phyloP scores from a whole-genome alignment of 2,113 vertebrate species.

The Aepyceros melampus region DNA sequence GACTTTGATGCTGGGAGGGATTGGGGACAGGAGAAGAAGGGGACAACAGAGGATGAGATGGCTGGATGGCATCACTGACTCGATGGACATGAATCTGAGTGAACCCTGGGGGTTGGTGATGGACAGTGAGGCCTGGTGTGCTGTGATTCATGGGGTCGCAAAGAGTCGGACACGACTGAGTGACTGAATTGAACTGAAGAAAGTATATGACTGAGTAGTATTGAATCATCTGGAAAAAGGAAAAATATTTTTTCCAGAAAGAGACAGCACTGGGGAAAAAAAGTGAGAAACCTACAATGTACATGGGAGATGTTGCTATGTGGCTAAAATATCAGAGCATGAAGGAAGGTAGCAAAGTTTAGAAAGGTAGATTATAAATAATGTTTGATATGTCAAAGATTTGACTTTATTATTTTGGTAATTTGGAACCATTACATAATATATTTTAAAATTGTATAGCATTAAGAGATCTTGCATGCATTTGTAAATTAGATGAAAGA shows the following conservation, averaged over 20 bases:
- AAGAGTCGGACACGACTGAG: too few relatives aligned
- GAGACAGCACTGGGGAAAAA: not conserved
- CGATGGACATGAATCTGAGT: too few relatives aligned
- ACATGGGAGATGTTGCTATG: not conserved
- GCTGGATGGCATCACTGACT: too few relatives aligned
- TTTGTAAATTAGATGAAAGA: not conserved
- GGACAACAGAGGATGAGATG: too few relatives aligned
- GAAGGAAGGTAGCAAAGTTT: not conserved
- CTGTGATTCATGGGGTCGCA: too few relatives aligned
- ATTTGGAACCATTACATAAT: not conserved
- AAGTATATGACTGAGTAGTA: not conserved
- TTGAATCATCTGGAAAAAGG: not conserved
- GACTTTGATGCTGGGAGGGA: too few relatives aligned
- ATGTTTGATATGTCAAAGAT: not conserved
- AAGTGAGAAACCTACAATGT: not conserved
- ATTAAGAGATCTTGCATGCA: not conserved
- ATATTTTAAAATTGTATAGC: not conserved
- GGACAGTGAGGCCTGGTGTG: too few relatives aligned
- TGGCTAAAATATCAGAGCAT: not conserved
- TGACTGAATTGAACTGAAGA: too few relatives aligned
- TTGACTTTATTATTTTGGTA: not conserved
- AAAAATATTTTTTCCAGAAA: not conserved
- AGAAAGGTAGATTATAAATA: not conserved
- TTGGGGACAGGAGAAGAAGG: too few relatives aligned
- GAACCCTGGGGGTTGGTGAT: too few relatives aligned